Base-by-base conservation (phyloP, 2,797 vertebrate species). In the Antrozous pallidus region DNA sequence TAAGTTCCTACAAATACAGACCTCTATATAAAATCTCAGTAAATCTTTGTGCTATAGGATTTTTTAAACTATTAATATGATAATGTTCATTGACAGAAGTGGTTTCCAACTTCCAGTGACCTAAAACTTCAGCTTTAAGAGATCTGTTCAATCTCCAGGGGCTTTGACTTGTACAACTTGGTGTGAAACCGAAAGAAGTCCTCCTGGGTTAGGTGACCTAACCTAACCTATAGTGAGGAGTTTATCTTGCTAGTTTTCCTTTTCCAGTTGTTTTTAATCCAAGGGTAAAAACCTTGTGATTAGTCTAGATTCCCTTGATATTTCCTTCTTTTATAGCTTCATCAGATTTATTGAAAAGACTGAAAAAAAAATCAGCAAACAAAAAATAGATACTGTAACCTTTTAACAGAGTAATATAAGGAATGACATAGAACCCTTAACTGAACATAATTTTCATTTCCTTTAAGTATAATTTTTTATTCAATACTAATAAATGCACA, bases 231-330 rank as follows among this genome's bases (percentile, higher is more conserved):
- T 24, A 5, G 1, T 92, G 74, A 94, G 82, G 73, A 1, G 2
- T 93, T 96, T 96, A 87, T 95, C 81, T 78, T 93, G 63, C 42
- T 63, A 16, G 42, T 63, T 93, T 88, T 79, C 38, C 42, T 94
- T 96, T 96, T 96, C 93, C 96, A 79, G 95, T 67, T 97, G 71
- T 36, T 96, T 97, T 97, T 97, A 82, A 95, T 96, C 88, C 94
- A 80, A 96, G 95, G 95, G 31, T 70, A 87, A 42, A 56, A 97
- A 88, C 63, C 28, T 33, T 38, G 93, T 96, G 88, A 95, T 95
- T 91, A 92, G 75, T 78, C 56, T 69, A 40, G 47, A 92, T 80
- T 91, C 91, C 93, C 83, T 78, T 58, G 83, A 84, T 61, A 94
- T 9, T 74, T 36, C 8, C 38, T 83, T 79, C 38, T 89, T 58